Evolutionary conservation across 2,888 invertebrate genomes (phyloP).

Genomic region (Conops quadrifasciatus): DNA sequence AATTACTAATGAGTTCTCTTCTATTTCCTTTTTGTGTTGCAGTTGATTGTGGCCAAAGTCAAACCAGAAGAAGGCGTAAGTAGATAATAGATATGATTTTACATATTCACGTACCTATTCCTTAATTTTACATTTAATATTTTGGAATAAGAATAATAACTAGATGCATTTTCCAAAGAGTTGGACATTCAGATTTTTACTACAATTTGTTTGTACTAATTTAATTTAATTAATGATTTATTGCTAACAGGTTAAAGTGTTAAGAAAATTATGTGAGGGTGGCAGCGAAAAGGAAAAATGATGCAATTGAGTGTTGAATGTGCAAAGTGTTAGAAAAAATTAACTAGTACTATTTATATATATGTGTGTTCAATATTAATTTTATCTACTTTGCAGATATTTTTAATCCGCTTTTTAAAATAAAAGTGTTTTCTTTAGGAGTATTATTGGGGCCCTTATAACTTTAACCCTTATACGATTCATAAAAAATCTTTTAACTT

Average conservation of each 20-base stretch:
- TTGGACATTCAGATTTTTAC: background rate
- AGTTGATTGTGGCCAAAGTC: constrained; percentile 44
- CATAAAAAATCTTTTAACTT: too few species aligned
- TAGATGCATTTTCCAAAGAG: background rate
- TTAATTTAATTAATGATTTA: background rate
- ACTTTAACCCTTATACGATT: too few species aligned
- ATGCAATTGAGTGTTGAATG: background rate
- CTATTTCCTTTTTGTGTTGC: constrained; percentile 20
- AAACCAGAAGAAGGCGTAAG: constrained; percentile 39
- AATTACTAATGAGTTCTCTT: background rate
- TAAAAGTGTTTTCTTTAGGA: too few species aligned
- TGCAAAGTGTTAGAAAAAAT: too few species aligned
- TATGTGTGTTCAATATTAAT: too few species aligned
- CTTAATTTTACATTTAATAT: background rate
- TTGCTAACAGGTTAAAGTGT: background rate
- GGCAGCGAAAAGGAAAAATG: background rate
- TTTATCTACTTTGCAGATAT: too few species aligned
- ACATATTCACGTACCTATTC: constrained; percentile 8
- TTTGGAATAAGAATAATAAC: background rate
- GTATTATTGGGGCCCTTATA: too few species aligned
- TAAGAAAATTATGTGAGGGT: background rate
- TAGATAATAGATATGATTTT: constrained; percentile 22
- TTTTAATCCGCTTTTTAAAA: too few species aligned
- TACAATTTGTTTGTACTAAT: background rate
- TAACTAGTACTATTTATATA: too few species aligned